Conservation (phyloP, 2,113 vertebrate species). For the Corvus hawaiiensis region DNA sequence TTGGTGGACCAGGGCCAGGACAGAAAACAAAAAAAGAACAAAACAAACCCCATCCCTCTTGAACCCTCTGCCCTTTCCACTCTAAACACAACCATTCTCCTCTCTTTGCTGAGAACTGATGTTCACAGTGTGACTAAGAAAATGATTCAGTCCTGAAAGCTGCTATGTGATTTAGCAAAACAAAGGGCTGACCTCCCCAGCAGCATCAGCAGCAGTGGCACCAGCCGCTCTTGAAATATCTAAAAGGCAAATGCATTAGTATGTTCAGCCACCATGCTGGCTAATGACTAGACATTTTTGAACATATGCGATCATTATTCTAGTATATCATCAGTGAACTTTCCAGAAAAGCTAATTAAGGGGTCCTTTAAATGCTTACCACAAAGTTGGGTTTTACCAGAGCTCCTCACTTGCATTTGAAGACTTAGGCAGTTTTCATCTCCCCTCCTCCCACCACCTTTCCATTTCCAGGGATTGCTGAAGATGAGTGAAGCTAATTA, state of each 20-base stretch:
- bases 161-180: slow-evolving; percentile 24
- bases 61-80: background rate
- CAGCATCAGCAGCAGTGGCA: background rate
- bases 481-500: slow-evolving; percentile 67
- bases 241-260: slow-evolving; percentile 69
- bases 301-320: slow-evolving; percentile 73
- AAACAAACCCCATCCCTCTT: background rate
- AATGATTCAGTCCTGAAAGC: slow-evolving; percentile 20
- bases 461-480: slow-evolving; percentile 51
- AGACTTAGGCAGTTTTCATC: slow-evolving; percentile 57
- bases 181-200: slow-evolving; percentile 49
- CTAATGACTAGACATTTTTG: slow-evolving; percentile 71
- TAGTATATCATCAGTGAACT: slow-evolving; percentile 71
- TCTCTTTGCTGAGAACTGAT: slow-evolving; percentile 25
- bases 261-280: slow-evolving; percentile 68
- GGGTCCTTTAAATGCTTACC: slow-evolving; percentile 71
- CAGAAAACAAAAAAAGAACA: background rate
- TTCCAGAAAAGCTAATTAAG: slow-evolving; percentile 79
- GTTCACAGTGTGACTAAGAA: slow-evolving; percentile 42
- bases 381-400: slow-evolving; percentile 69
- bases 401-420: slow-evolving; percentile 54
- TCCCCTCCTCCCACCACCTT: slow-evolving; percentile 24
- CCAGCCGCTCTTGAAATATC: slow-evolving; percentile 27
- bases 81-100: background rate
- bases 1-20: background rate